Conservation (phyloP, 2,888 invertebrate genomes). For the Drosophila pegasa region DNA sequence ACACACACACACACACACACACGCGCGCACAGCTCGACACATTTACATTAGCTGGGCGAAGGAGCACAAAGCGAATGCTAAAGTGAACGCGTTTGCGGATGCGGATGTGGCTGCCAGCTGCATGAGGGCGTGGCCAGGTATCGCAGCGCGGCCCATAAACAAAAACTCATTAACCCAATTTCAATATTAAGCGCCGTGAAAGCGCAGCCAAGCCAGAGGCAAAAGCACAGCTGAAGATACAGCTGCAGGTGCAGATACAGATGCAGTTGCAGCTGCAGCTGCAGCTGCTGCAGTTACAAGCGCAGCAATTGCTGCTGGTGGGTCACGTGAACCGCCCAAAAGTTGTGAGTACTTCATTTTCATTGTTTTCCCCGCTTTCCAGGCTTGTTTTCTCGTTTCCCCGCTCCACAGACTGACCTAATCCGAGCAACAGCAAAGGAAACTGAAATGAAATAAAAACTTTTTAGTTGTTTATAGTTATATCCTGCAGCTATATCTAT, state of each 20-base stretch:
- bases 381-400: too few species aligned
- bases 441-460: not conserved
- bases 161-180: conserved; percentile 78
- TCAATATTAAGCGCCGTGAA: conserved; percentile 67
- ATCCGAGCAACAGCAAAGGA: not conserved
- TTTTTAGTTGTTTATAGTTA: not conserved
- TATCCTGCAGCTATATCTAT: not conserved
- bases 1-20: conserved; percentile 18
- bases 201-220: conserved; percentile 56
- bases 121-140: conserved; percentile 37
- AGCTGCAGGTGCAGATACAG: not conserved
- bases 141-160: conserved; percentile 56
- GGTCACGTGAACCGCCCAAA: conserved; percentile 43
- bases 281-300: not conserved
- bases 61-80: conserved; percentile 48
- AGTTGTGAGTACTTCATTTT: conserved; percentile 60
- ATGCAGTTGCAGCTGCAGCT: not conserved
- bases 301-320: not conserved
- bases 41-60: conserved; percentile 59
- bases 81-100: conserved; percentile 32
- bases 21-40: conserved; percentile 24
- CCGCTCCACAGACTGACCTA: not conserved
- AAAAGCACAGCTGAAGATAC: conserved; percentile 10
- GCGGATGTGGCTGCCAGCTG: conserved; percentile 11
- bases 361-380: conserved; percentile 55